Evolutionary conservation across 2,888 invertebrate species (phyloP), one percentile per base, ranked within the genome.

Genomic region (Drosophila nr. perissopoda): DNA sequence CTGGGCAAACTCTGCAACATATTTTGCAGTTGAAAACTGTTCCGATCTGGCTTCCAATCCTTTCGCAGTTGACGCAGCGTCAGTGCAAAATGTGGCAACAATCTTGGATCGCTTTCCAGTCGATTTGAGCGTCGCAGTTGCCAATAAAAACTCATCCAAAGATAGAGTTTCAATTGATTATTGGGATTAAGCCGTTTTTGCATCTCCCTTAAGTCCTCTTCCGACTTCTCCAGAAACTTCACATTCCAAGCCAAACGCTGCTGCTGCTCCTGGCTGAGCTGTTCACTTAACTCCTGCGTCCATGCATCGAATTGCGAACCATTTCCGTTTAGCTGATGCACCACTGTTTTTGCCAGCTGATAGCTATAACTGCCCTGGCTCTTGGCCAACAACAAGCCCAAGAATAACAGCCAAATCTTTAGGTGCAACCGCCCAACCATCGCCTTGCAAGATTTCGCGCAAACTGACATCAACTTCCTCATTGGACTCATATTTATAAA

Each of bases 131-230:
- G 52, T 29, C 68, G 64, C 38, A 91, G 65, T 38, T 80, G 40
- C 80, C 83, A 84, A 65, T 81, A 91, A 27, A 80, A 78, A 13
- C 82, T 72, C 3, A 83, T 65, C 80, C 91, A 86, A 0, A 90
- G 71, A 2, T 69, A 29, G 0, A 80, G 11, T 34, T 87, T 89
- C 0, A 83, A 51, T 0, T 53, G n/a, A 63, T 87, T 87, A 8
- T n/a, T n/a, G 1, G 82, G 84, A 4, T 21, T 61, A 0, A 88
- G 79, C 8, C 42, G 52, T 10, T 21, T 1, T 53, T 77, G 75
- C 27, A 77, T 11, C 4, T 76, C 45, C 34, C 31, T 7, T 0
- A 59, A 10, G 6, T 4, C 40, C 0, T 21, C 18, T n/a, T 56
- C 49, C 7, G 67, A 5, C 6, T 31, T n/a, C 16, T 51, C 38